Conservation (phyloP, 2,888 invertebrate genomes). For the Melanostoma mellinum region DNA sequence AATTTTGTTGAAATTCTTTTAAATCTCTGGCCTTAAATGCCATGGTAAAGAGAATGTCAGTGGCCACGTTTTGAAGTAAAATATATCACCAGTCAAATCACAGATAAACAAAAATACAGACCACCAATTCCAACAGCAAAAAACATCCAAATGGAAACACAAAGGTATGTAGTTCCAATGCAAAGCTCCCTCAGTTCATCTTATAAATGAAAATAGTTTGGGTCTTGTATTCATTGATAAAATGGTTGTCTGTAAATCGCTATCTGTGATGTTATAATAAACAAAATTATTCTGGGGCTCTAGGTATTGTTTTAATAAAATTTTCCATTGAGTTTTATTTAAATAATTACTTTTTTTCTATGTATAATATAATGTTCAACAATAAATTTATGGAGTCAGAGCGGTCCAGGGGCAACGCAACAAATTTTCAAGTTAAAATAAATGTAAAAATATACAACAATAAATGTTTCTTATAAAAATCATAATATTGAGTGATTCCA, state of each 20-base stretch:
- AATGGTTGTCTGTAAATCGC: constrained; percentile 3
- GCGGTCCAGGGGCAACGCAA: constrained; percentile 4
- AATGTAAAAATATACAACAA: constrained; percentile 22
- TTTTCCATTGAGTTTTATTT: constrained; percentile 38
- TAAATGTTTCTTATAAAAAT: not conserved
- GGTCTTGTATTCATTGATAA: no score
- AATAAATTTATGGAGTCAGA: constrained; percentile 6
- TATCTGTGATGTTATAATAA: constrained; percentile 39
- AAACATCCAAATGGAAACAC: not conserved
- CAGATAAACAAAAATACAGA: constrained; percentile 15
- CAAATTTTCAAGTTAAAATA: constrained; percentile 9
- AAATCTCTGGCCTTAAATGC: not conserved
- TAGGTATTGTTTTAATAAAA: constrained; percentile 5
- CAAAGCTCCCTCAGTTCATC: no score
- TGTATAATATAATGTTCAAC: constrained; percentile 49
- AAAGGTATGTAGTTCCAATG: no score
- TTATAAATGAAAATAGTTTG: no score
- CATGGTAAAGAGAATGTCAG: constrained; percentile 11
- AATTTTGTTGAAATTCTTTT: constrained; percentile 2
- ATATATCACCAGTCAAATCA: constrained; percentile 43
- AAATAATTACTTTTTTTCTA: constrained; percentile 54
- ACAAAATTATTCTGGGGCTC: constrained; percentile 29
- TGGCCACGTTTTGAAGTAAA: constrained; percentile 45
- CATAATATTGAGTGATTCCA: constrained; percentile 14
- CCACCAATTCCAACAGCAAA: not conserved